Evolutionary conservation across 2,797 vertebrate genomes (phyloP), one percentile per base, ranked within the genome.

Genomic region (Nannoperca obscura): DNA sequence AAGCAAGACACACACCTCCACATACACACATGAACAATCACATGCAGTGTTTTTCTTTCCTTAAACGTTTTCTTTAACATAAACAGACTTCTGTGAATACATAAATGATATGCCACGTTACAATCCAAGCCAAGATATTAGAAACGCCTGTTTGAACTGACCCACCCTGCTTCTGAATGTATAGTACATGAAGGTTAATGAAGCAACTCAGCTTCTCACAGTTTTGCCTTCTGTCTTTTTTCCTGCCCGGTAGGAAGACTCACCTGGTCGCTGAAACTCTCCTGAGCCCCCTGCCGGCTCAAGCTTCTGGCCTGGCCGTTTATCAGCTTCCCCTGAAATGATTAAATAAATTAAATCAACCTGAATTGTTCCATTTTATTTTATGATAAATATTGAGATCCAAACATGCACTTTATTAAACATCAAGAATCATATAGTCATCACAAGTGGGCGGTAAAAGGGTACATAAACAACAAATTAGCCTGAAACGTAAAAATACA

Each of bases 111-210:
- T 30, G 8, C 50, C 52, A 44, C 0, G 2, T 49, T 27, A 60
- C 36, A 38, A 44, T 62, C 40, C 10, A 20, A 8, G 38, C 71
- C 72, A 59, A 68, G 27, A 44, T 34, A 77, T 83, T 74, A 34
- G 27, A 63, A 78, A 84, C 3, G 7, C 30, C 53, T 27, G 58
- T 81, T 79, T 75, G 71, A 84, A 50, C 81, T 60, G 42, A 77
- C 84, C 81, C 68, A 4, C 20, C 36, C 40, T 80, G 13, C 59
- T 55, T 91, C 67, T 88, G 86, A 82, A 84, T 65, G 36, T 84
- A 87, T 74, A 55, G 70, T 91, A 71, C 85, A 90, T 80, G 83
- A 89, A 87, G 91, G 74, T 90, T 87, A 94, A 87, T 93, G 93
- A 87, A 87, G 88, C 88, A 88, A 54, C 60, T 61, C 66, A 78